Conservation (phyloP, 2,888 invertebrate species). For the Germaria angustata region DNA sequence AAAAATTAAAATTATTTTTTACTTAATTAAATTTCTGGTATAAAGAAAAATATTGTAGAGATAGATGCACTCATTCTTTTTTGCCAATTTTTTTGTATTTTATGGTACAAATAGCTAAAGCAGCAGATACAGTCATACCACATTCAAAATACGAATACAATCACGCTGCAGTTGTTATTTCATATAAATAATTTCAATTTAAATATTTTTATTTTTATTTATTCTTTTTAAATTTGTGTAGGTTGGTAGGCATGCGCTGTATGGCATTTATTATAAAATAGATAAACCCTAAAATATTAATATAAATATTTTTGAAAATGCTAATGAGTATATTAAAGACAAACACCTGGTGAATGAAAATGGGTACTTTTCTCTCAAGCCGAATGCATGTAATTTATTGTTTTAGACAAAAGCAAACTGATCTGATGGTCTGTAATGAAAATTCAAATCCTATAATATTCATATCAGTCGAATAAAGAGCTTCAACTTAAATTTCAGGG, state of each 20-base stretch:
- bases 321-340: not conserved
- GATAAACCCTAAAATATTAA: constrained; percentile 4
- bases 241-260: constrained; percentile 55
- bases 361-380: not conserved
- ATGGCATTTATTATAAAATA: constrained; percentile 2
- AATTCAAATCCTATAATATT: not conserved
- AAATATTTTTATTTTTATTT: not conserved
- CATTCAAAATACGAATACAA: constrained; percentile 20
- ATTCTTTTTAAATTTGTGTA: constrained; percentile 37
- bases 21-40: not conserved
- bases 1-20: not conserved
- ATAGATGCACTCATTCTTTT: constrained; percentile 25
- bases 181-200: constrained; percentile 31
- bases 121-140: not conserved
- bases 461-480: not conserved
- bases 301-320: not conserved
- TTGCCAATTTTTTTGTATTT: constrained; percentile 5
- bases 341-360: constrained; percentile 7
- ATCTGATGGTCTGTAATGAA: not conserved
- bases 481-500: constrained; percentile 32
- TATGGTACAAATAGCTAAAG: not conserved
- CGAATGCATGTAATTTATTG: not conserved
- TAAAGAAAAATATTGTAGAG: not conserved
- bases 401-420: not conserved
- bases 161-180: constrained; percentile 17